Evolutionary conservation across 2,888 invertebrate species (phyloP), one percentile per base, ranked within the genome.

Genomic region (Rhamnusium bicolor): DNA sequence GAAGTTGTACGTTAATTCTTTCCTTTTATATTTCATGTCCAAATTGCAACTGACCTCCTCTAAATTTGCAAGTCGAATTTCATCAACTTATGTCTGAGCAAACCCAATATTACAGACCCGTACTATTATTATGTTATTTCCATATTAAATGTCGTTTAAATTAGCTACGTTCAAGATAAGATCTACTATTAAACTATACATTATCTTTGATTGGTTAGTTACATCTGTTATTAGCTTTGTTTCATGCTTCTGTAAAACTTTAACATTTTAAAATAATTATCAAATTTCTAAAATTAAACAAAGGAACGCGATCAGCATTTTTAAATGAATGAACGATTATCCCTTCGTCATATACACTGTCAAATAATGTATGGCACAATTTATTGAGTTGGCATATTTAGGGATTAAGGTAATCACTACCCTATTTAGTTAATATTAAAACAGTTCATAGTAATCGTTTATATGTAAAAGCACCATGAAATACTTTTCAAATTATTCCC

Each of bases 1-100:
- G 77, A 79, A 81, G 78, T 81, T 80, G 79, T 76, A 77, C 72
- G 74, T 75, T 73, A 75, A 70, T 77, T 71, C 76, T 75, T 79
- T 80, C 75, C 76, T 73, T 73, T 73, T 67, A 46, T 62, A 65
- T 69, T 76, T 74, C 78, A 74, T 71, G 78, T 75, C 75, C 72
- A 71, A 79, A 76, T 79, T 77, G 77, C 71, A 74, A 76, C 75
- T 74, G 74, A 76, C 75, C 73, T 58, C 72, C 40, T 51, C 70
- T 53, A 71, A 73, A 72, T 75, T 75, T 72, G 72, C 74, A 75
- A 72, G 74, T 75, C 74, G 69, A 72, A 71, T 74, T 71, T 71
- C 69, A 51, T 74, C 71, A 61, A 67, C 51, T 67, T 71, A 68
- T 70, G 73, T 73, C 70, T 70, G 49, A 61, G 60, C 69, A 32